Percentiles rank a stretch among this genome's conserved stretches.
phyloP scores from a whole-genome alignment of 2,797 vertebrate genomes.

The Neosilurus hyrtlii region DNA sequence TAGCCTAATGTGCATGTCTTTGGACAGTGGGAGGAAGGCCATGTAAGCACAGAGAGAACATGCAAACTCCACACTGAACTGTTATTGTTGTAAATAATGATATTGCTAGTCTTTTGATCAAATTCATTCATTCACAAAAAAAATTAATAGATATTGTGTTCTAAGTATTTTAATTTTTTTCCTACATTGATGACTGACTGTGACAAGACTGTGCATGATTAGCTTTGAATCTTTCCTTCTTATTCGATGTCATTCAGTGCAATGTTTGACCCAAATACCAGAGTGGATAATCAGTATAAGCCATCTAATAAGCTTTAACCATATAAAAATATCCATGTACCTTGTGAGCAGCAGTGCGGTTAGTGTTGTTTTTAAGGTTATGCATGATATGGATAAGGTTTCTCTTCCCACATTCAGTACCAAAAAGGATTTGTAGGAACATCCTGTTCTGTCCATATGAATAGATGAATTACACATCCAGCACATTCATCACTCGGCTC shows the following conservation, averaged over 20 bases:
- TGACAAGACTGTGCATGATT: neutral
- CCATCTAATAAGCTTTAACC: neutral
- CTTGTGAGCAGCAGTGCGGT: constrained; percentile 23
- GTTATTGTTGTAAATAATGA: neutral
- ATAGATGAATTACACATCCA: neutral
- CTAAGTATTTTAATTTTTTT: neutral
- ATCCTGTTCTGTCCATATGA: neutral
- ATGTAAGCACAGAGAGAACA: too few species aligned
- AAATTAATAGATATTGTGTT: neutral
- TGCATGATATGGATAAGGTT: neutral
- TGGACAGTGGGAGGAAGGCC: too few species aligned
- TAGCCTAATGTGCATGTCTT: too few species aligned
- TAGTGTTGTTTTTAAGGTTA: constrained; percentile 26
- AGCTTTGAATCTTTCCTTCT: neutral
- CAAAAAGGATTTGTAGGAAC: constrained; percentile 18
- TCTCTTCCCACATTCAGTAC: constrained; percentile 14
- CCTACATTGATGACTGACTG: too few species aligned
- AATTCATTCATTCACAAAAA: too few species aligned
- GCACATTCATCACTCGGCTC: neutral
- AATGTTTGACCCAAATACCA: neutral
- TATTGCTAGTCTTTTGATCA: neutral
- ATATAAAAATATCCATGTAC: neutral
- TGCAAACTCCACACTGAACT: too few species aligned
- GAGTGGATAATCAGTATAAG: neutral
- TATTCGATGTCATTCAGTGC: neutral